Conservation (phyloP, 2,888 invertebrate species). For the Amblyjoppa fuscipennis region DNA sequence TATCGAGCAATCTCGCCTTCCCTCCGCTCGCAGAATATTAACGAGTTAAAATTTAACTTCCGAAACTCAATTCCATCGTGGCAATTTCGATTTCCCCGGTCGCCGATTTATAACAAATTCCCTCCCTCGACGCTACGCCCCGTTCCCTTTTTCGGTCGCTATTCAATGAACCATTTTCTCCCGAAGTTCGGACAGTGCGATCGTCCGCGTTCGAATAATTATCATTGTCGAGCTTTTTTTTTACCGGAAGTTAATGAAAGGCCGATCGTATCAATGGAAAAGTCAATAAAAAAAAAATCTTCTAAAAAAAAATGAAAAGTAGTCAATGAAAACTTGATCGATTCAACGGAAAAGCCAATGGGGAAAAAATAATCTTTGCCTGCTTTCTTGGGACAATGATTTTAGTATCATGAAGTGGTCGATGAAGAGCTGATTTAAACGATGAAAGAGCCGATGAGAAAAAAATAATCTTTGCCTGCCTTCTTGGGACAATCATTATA, state of each 20-base stretch:
- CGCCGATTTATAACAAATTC: constrained; percentile 43
- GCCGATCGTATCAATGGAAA: constrained; percentile 1
- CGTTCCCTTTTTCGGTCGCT: neutral
- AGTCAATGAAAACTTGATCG: neutral
- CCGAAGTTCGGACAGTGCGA: constrained; percentile 6
- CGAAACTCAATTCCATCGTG: constrained; percentile 36
- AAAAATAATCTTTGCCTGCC: neutral
- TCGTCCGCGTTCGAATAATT: constrained; percentile 18
- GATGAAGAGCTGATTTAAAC: neutral
- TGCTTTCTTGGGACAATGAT: too few species aligned
- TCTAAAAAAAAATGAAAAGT: too few species aligned
- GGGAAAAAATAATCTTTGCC: neutral
- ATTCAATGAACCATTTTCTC: constrained; percentile 28
- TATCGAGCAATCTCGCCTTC: neutral
- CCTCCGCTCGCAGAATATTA: neutral
- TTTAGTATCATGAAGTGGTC: too few species aligned
- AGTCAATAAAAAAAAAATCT: too few species aligned
- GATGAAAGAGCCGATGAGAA: neutral
- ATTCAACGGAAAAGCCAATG: neutral
- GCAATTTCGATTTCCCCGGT: constrained; percentile 27
- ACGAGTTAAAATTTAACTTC: constrained; percentile 9
- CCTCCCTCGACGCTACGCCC: neutral
- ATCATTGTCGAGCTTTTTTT: constrained; percentile 26
- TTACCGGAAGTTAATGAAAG: constrained; percentile 17
- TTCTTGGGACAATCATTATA: too few species aligned